Evolutionary conservation across 2,888 invertebrate species (phyloP).

Genomic region (Anoncus sp.): DNA sequence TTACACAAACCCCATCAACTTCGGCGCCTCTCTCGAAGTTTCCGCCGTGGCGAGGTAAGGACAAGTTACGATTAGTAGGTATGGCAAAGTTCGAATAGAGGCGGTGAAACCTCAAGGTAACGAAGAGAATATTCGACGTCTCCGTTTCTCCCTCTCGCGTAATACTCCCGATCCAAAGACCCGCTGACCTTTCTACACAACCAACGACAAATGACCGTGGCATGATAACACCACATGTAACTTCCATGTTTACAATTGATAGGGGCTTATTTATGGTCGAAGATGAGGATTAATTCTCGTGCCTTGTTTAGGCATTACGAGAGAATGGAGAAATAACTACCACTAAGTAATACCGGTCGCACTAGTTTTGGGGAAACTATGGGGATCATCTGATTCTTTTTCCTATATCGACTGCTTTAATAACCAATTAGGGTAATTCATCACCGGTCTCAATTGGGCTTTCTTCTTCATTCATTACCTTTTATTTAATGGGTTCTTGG

Average conservation of each 20-base stretch:
- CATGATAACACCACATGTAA: conserved; percentile 18
- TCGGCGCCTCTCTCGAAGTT: conserved; percentile 50
- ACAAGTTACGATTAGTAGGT: conserved; percentile 66
- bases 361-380: too few species aligned
- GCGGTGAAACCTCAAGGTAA: conserved; percentile 40
- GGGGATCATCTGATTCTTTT: too few species aligned
- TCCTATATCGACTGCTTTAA: too few species aligned
- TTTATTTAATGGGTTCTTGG: too few species aligned
- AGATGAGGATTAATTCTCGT: neutral
- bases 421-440: too few species aligned
- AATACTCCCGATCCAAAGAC: conserved; percentile 1
- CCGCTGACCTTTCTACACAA: conserved; percentile 56
- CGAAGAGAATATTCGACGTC: conserved; percentile 10
- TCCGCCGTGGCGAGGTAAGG: conserved; percentile 49
- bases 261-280: conserved; percentile 11
- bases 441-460: too few species aligned
- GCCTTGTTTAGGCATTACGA: too few species aligned
- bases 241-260: conserved; percentile 27
- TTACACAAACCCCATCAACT: conserved; percentile 55
- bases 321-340: too few species aligned
- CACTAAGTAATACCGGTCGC: too few species aligned
- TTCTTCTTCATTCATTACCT: too few species aligned
- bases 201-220: conserved; percentile 33
- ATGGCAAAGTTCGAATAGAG: conserved; percentile 55
- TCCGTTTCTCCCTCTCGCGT: conserved; percentile 24